phyloP scores from a whole-genome alignment of 2,113 vertebrate genomes.

The Equus quagga region DNA sequence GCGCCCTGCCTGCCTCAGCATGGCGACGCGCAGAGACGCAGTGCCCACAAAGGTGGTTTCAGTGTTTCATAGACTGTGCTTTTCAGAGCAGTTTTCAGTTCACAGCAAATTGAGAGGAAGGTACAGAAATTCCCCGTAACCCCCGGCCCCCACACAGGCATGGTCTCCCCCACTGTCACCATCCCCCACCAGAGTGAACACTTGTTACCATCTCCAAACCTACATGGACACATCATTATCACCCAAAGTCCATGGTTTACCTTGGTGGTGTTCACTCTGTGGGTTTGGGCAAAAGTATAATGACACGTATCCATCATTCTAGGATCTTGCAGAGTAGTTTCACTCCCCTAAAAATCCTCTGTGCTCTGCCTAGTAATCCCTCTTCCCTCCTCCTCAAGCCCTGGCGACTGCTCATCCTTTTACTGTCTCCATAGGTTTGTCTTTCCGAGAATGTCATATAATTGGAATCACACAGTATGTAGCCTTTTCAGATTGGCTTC shows the following conservation, averaged over 20 bases:
- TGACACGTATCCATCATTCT: background rate
- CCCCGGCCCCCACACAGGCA: background rate
- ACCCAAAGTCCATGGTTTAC: background rate
- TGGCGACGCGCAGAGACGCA: too few relatives aligned
- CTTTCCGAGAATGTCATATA: background rate
- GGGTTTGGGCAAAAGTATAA: background rate
- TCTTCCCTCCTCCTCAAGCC: background rate
- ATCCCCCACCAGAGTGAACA: background rate
- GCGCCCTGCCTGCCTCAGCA: background rate
- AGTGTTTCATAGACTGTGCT: background rate
- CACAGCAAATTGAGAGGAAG: background rate
- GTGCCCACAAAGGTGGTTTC: background rate
- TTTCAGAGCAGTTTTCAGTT: background rate
- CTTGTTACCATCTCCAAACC: background rate
- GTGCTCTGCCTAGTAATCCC: background rate
- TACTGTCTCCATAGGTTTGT: background rate
- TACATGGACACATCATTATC: background rate
- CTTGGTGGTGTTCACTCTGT: background rate
- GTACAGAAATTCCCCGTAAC: background rate
- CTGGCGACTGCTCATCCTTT: background rate
- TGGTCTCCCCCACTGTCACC: background rate
- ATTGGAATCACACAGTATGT: background rate
- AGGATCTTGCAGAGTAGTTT: background rate
- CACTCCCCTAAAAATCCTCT: background rate
- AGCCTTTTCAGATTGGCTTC: background rate